Base-by-base conservation (phyloP, 2,797 vertebrate species). In the Mormyrops attenuatus region DNA sequence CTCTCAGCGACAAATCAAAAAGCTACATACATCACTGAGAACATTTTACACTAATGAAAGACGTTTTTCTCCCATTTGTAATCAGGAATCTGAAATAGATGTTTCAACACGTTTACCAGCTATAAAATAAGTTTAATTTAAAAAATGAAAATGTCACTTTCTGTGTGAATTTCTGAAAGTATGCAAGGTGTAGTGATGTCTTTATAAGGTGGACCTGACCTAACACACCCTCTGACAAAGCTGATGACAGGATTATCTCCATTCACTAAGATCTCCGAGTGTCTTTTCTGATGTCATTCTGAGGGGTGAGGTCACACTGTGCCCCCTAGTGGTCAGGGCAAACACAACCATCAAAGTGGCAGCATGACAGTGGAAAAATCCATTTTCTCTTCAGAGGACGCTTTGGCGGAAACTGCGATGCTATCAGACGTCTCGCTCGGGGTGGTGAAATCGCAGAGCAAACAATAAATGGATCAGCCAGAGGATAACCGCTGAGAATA, bases 311-410 rank as follows among this genome's bases (percentile, higher is more conserved):
- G 38, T 60, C 44, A 88, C 44, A 52, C 13, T 69, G 85, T 26
- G n/a, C 89, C 89, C 77, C 38, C 89, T 90, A 60, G 88, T 90
- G 85, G 88, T 77, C 22, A 89, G 60, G 47, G 20, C 63, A 85
- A 84, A 89, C 53, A 87, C 44, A 80, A 6, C 49, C 44, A 77
- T 60, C 69, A 82, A 34, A 50, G 17, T 13, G 20, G 49, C 47
- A 87, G 5, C 90, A 69, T 41, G 20, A 57, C 57, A 41, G 6
- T 11, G 77, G 38, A 20, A 80, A 34, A 87, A 63, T 17, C 87
- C 26, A n/a, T 20, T 34, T 88, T 87, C 50, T 91, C 89, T 41
- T 30, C 44, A 88, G 55, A 89, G 85, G 85, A 89, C 88, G 49
- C 73, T 86, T 84, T 34, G 89, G 89, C 38, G 22, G 82, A 22